Percentiles rank a stretch among this genome's conserved stretches.
Evolutionary conservation across 2,113 vertebrate species (phyloP).

Genomic region (Clarias batrachus): DNA sequence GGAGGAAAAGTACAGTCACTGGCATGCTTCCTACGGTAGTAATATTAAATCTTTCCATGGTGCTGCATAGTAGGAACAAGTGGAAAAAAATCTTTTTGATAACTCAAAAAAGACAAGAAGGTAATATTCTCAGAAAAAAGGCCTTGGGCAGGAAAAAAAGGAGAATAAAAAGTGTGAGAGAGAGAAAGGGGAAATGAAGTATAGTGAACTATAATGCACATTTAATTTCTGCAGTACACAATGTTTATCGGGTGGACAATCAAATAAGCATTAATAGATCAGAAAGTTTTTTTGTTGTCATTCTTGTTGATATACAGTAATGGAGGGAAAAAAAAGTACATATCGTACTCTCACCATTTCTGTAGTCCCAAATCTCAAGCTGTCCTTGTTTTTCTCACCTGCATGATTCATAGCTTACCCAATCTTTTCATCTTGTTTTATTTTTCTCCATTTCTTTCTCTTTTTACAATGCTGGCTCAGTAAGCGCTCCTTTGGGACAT

Average conservation of each 20-base stretch:
- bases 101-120: constrained; percentile 5
- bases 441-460: constrained; percentile 26
- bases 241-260: not conserved
- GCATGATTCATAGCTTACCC: not conserved
- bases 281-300: constrained; percentile 24
- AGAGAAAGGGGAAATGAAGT: not conserved
- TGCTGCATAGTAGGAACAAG: constrained; percentile 3
- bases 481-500: constrained; percentile 35
- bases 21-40: not conserved
- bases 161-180: not conserved
- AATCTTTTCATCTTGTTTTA: constrained; percentile 15
- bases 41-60: constrained; percentile 10
- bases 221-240: constrained; percentile 16
- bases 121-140: constrained; percentile 3
- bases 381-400: constrained; percentile 19
- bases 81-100: constrained; percentile 1
- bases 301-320: constrained; percentile 21
- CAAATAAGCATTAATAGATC: constrained; percentile 14
- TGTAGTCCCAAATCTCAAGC: not conserved
- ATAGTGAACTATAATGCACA: not conserved
- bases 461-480: constrained; percentile 30
- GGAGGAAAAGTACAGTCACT: not conserved
- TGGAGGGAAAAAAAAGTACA: not conserved
- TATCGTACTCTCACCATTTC: not conserved
- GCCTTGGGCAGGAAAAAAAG: not conserved